Evolutionary conservation across 2,113 vertebrate genomes (phyloP).

Genomic region (Boulengeromyrus knoepffleri): DNA sequence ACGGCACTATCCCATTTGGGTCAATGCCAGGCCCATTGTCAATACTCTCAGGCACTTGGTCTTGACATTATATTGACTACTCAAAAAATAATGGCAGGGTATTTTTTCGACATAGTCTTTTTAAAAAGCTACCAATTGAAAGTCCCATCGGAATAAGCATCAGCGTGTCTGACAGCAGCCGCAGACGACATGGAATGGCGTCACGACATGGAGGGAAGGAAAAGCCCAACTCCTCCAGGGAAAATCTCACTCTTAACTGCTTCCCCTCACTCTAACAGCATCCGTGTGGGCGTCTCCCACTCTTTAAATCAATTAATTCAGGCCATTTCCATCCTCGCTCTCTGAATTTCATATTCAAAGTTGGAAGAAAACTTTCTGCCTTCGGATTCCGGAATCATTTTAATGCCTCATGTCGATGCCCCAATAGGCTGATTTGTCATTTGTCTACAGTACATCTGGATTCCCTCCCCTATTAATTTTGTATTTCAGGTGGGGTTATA

Average conservation of each 20-base stretch:
- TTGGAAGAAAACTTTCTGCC: background rate
- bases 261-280: background rate
- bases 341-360: background rate
- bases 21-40: background rate
- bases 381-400: background rate
- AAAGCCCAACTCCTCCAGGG: background rate
- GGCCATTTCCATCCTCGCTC: background rate
- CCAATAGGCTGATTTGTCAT: background rate
- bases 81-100: background rate
- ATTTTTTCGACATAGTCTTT: background rate
- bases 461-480: background rate
- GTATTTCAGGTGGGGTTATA: background rate
- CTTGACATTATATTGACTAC: background rate
- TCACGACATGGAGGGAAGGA: background rate
- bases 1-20: background rate
- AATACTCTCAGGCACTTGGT: background rate
- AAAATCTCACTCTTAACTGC: background rate
- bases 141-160: background rate
- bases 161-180: background rate
- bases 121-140: background rate
- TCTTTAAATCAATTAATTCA: background rate
- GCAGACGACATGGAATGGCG: background rate
- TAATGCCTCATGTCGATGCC: background rate
- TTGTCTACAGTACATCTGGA: background rate
- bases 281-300: background rate